Base-by-base conservation (phyloP, 2,888 invertebrate species). In the Anorthoa munda region DNA sequence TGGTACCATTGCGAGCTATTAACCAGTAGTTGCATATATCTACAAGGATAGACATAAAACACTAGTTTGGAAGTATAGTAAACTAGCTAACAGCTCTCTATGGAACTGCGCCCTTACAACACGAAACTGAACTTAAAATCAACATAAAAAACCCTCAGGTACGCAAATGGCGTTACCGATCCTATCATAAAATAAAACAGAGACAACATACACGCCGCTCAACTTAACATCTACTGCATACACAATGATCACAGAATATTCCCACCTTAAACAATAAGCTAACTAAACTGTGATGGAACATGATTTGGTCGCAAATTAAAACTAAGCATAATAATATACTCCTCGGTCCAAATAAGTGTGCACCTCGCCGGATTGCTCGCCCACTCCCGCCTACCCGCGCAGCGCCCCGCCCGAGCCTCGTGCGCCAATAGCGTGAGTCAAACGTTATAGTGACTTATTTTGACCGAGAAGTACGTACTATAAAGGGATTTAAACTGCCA, bases 201-300 rank as follows among this genome's bases (percentile, higher is more conserved):
- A 59, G 58, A 50, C 50, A 58, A 50, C 71, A 68, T 45, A 59
- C 66, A 4, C 66, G 39, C 61, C 61, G 17, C 63, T 46, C 46
- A 79, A 77, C 78, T 79, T 87, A 83, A 70, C 2, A 68, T 4
- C 79, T 81, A 78, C 66, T 72, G 85, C 81, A 87, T 87, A 83
- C 79, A 87, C 81, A 87, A 76, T 78, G 66, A 86, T 86, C 86
- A 86, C 86, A 86, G 86, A 86, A 83, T 70, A 83, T 76, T 74
- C 71, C 75, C 74, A 13, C 55, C 75, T 72, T 72, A 75, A 66
- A 72, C n/a, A 48, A 78, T 60, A 60, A 60, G 51, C 17, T 68
- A 75, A 75, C 66, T 79, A 56, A 73, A 66, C 51, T 71, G 84
- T 61, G 81, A 76, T 76, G 77, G 81, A 76, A 84, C 56, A 75